phyloP scores from a whole-genome alignment of 2,888 invertebrate species.

The Cartodere bifasciata region DNA sequence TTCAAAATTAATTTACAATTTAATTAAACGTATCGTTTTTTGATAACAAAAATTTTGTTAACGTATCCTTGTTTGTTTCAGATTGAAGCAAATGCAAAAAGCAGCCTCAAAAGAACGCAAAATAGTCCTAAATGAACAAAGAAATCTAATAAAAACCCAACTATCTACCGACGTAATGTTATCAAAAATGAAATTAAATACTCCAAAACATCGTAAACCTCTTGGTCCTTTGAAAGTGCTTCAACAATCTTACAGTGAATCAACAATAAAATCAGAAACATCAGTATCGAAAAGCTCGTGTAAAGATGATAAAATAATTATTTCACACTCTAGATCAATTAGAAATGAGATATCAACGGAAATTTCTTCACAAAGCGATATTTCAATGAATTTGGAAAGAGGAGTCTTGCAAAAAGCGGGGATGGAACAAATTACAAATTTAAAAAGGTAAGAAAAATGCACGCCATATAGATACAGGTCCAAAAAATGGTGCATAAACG shows the following conservation, averaged over 20 bases:
- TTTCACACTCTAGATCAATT: background rate
- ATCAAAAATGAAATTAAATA: conserved; percentile 37
- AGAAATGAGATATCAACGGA: no score
- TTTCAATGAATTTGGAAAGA: no score
- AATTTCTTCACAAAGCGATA: no score
- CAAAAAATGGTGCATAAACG: no score
- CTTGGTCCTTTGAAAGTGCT: conserved; percentile 41
- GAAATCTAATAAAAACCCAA: conserved; percentile 41
- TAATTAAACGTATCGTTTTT: no score
- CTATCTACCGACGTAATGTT: conserved; percentile 38
- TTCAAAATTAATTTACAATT: no score
- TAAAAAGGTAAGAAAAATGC: no score
- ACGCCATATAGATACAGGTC: no score
- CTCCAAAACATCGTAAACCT: conserved; percentile 32
- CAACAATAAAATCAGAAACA: conserved; percentile 27
- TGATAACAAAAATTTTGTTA: no score
- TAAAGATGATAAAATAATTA: conserved; percentile 7
- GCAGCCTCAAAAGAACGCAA: conserved; percentile 41
- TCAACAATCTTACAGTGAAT: conserved; percentile 34
- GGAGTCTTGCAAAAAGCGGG: no score
- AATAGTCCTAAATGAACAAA: conserved; percentile 38
- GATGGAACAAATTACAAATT: no score
- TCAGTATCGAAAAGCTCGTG: conserved; percentile 22
- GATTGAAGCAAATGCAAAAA: conserved; percentile 41
- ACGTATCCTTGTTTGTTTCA: no score